Percentiles rank a stretch among this genome's conserved stretches.
These are phyloP conservation scores for Montipora efflorescens DNA, from an alignment of 64 coral and sea anemone species.

Conservation along the genomic window DNA sequence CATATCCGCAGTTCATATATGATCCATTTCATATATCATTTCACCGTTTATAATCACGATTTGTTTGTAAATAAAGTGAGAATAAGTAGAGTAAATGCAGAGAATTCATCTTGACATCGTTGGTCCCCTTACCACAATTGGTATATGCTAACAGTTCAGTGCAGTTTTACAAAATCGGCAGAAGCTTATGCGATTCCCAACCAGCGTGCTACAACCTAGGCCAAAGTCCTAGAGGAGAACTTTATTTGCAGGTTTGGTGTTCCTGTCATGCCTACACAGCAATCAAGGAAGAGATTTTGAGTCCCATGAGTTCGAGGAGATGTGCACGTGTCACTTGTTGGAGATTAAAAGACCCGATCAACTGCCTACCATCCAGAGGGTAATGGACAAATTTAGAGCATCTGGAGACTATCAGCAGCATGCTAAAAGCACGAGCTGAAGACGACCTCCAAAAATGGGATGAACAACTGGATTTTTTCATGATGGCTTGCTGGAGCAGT, in stretches of 20 bases:
- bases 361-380: constrained; percentile 67
- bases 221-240: constrained; percentile 23
- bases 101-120: constrained; percentile 57
- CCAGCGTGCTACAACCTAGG: too few species aligned
- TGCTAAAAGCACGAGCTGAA: constrained; percentile 51
- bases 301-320: constrained; percentile 32
- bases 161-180: constrained; percentile 17
- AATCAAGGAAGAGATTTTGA: constrained; percentile 60
- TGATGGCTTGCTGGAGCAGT: too few species aligned
- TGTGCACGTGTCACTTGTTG: constrained; percentile 26
- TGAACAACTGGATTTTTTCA: constrained; percentile 6
- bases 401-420: constrained; percentile 44
- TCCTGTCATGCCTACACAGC: constrained; percentile 63
- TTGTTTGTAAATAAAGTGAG: too few species aligned
- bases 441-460: constrained; percentile 37
- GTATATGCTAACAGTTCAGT: constrained; percentile 24
- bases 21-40: too few species aligned
- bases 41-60: too few species aligned
- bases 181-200: constrained; percentile 41
- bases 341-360: constrained; percentile 45
- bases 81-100: neutral
- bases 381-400: constrained; percentile 71
- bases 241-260: constrained; percentile 70
- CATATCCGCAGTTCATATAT: too few species aligned
- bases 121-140: constrained; percentile 33